These are phyloP conservation scores for Epizoanthus illoricatus DNA, from an alignment of 92 coral and sea anemone genomes.

Conservation along the genomic window DNA sequence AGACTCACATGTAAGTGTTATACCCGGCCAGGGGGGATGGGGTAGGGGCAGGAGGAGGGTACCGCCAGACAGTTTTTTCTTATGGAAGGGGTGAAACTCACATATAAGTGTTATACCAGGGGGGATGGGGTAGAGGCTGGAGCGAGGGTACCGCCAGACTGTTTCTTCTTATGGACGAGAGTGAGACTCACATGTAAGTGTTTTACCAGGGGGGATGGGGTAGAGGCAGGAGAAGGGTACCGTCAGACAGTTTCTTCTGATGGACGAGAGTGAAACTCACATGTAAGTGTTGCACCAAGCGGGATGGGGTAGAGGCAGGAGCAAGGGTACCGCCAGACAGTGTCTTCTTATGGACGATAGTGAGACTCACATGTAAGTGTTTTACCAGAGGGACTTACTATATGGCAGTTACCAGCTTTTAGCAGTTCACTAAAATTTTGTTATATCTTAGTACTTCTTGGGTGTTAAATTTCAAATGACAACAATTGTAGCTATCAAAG, in stretches of 20 bases:
- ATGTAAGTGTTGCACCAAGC: too few species aligned
- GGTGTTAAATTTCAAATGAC: too few species aligned
- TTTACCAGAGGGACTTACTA: too few species aligned
- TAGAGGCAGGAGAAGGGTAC: not conserved
- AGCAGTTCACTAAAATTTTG: too few species aligned
- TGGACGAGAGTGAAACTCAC: too few species aligned
- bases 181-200: conserved; percentile 65
- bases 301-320: not conserved
- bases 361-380: conserved; percentile 64
- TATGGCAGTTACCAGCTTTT: too few species aligned
- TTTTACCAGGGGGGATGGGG: too few species aligned
- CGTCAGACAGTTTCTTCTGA: too few species aligned
- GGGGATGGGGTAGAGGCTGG: not conserved
- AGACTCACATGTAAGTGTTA: conserved; percentile 67
- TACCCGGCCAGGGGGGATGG: too few species aligned
- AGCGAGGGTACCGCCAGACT: conserved; percentile 32
- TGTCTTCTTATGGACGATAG: not conserved
- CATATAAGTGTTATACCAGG: conserved; percentile 48
- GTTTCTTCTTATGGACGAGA: conserved; percentile 43
- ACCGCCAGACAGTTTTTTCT: too few species aligned
- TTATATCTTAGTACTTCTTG: too few species aligned
- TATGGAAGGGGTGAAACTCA: conserved; percentile 26
- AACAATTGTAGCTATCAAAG: too few species aligned
- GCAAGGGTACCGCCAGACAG: not conserved
- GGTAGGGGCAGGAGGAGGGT: not conserved